Percentiles rank a stretch among this genome's conserved stretches.
These are phyloP conservation scores for Montipora capitata DNA, from an alignment of 92 coral and sea anemone species.

Conservation along the genomic window DNA sequence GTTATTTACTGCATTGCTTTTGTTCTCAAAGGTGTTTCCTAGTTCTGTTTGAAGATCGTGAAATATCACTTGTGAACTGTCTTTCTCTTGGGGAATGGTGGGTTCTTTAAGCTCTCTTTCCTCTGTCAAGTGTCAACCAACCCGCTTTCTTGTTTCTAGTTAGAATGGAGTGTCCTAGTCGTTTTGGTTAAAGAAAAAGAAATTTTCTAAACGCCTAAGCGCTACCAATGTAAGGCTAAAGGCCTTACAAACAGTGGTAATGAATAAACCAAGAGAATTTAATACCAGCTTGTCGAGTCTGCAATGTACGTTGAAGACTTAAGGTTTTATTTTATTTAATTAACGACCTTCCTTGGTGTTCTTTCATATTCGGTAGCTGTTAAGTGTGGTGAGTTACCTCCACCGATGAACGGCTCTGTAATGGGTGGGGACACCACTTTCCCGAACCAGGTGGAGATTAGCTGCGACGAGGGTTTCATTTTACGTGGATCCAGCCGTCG, in stretches of 20 bases:
- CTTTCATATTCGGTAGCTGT: conserved; percentile 26
- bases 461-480: conserved; percentile 68
- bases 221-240: no score
- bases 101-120: no score
- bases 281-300: no score
- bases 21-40: not conserved
- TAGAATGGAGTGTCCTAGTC: not conserved
- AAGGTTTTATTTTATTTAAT: no score
- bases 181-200: not conserved
- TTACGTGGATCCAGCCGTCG: conserved; percentile 70
- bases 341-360: not conserved
- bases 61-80: not conserved
- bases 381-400: conserved; percentile 54
- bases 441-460: conserved; percentile 61
- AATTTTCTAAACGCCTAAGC: not conserved
- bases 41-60: not conserved
- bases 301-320: no score
- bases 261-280: no score
- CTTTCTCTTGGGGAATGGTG: no score
- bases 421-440: conserved; percentile 39
- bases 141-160: not conserved
- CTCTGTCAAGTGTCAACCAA: no score
- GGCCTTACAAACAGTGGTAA: no score
- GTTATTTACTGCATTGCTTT: not conserved
- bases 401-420: conserved; percentile 71